Base-by-base conservation (phyloP, 2,888 invertebrate species). In the Drosophila silvestris region DNA sequence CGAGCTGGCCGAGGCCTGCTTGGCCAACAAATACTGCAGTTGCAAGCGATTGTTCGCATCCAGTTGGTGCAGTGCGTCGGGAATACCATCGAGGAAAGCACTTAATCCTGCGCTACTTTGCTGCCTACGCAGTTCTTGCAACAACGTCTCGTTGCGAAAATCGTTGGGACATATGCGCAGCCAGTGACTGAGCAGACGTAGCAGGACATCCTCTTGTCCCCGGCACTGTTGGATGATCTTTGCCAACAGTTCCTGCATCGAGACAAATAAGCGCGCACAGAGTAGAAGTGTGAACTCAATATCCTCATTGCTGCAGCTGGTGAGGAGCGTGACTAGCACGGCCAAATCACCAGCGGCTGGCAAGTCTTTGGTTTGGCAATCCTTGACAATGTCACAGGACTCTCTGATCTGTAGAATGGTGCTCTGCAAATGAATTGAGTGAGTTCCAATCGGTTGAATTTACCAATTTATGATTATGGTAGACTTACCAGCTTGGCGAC, bases 101-200 rank as follows among this genome's bases (percentile, higher is more conserved):
- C 52, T 79, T 70, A 73, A 80, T 73, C 65, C 75, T 91, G 70
- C 95, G 94, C 91, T 95, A 96, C 94, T 96, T 96, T 93, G 97
- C 96, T 58, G 98, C 86, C 96, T 96, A 75, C 97, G 95, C 70
- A 98, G 96, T 84, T 97, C 96, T 69, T 97, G 96, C 97, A 98
- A 97, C 90, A 98, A 96, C 69, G 97, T 94, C 90, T 98, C 98
- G 93, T 98, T 98, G 89, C 97, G 96, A 94, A 99, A 99, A 94
- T 99, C 99, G 92, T 98, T 98, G 0, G 99, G 98, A 93, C 98
- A 98, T 91, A 97, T 96, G 91, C 97, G 96, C 35, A 97, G 97
- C 99, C 99, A 99, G 93, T 98, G 97, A 57, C 95, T 96, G 52
- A 97, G 94, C 52, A 97, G 94, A 81, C 96, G 71, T 14, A 68